These are phyloP conservation scores for Notamacropus eugenii DNA, from an alignment of 2,797 vertebrate species.

Conservation along the genomic window DNA sequence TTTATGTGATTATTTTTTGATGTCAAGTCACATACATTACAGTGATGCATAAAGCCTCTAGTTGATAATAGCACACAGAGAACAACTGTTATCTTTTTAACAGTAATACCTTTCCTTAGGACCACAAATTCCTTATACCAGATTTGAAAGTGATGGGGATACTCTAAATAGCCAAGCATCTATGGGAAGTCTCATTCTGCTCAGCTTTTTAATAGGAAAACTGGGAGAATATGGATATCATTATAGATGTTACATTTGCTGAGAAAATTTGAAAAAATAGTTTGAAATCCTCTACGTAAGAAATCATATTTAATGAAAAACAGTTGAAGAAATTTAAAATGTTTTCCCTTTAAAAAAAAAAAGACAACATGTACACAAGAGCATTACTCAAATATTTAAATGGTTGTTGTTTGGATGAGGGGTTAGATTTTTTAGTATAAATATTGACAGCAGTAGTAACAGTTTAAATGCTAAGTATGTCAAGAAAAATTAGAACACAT, in stretches of 20 bases:
- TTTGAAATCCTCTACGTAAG: neutral
- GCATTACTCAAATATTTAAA: neutral
- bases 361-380: neutral
- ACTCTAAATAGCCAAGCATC: neutral
- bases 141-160: neutral
- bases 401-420: neutral
- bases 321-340: neutral
- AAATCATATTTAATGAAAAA: neutral
- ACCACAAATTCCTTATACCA: neutral
- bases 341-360: neutral
- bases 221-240: neutral
- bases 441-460: neutral
- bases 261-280: neutral
- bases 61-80: neutral
- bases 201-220: neutral
- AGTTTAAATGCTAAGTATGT: neutral
- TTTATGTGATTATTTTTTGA: neutral
- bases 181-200: neutral
- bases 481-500: neutral
- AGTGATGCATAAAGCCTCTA: neutral
- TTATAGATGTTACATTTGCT: neutral
- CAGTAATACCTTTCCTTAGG: neutral
- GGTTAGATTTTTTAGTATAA: neutral
- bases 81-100: neutral
- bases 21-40: neutral